Conservation (phyloP, 2,113 vertebrate genomes). For the Myocastor coypus region DNA sequence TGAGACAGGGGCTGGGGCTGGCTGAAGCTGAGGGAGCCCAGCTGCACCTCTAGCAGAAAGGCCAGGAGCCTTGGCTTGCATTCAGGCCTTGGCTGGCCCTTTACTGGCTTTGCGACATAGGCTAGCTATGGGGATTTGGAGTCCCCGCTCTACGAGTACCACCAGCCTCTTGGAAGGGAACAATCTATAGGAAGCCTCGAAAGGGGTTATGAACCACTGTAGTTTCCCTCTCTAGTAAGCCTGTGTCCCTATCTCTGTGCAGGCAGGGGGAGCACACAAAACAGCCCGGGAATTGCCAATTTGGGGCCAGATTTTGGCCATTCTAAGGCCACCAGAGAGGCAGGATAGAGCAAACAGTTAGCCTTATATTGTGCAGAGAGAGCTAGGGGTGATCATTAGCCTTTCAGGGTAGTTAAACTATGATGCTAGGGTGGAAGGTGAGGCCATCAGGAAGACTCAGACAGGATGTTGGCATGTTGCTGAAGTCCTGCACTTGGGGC, state of each 20-base stretch:
- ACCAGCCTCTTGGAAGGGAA: not conserved
- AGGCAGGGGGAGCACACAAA: no score
- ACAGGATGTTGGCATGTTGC: not conserved
- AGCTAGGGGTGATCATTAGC: not conserved
- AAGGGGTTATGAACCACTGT: not conserved
- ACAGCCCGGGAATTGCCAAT: no score
- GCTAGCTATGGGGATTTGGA: not conserved
- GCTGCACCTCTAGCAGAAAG: not conserved
- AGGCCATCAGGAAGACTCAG: not conserved
- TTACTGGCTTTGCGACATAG: not conserved
- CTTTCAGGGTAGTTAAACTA: conserved; percentile 17
- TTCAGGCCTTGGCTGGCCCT: not conserved
- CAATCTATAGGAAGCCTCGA: not conserved
- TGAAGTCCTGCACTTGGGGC: conserved; percentile 36
- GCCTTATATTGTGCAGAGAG: not conserved
- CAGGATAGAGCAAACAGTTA: not conserved
- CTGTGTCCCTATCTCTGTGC: not conserved
- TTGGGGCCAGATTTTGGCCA: not conserved
- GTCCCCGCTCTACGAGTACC: not conserved
- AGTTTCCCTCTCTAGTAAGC: not conserved
- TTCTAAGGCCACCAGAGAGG: conserved; percentile 16
- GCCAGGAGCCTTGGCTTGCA: not conserved
- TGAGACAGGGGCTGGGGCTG: not conserved
- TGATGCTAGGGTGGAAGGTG: conserved; percentile 3
- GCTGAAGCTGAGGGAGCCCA: not conserved